phyloP scores from a whole-genome alignment of 2,888 invertebrate genomes.

The Xanthorhoe designata region DNA sequence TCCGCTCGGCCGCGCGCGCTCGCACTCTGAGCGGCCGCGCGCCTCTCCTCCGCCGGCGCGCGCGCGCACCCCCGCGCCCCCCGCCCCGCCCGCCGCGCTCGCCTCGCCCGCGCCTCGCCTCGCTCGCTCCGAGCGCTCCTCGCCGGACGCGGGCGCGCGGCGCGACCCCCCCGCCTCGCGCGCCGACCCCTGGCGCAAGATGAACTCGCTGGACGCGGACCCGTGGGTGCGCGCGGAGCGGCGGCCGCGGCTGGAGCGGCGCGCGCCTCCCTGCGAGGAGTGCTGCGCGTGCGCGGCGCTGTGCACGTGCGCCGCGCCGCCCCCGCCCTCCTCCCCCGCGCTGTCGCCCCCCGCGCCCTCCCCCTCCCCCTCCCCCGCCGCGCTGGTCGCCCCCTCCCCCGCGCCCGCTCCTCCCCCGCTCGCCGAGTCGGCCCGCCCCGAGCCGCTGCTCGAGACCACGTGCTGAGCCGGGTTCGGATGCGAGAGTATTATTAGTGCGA shows the following conservation, averaged over 20 bases:
- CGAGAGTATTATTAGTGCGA: constrained; percentile 82
- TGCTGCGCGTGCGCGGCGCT: constrained; percentile 59
- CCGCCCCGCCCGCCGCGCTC: constrained; percentile 43
- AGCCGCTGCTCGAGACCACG: constrained; percentile 78
- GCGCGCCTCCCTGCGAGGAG: constrained; percentile 54
- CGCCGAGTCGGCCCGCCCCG: constrained; percentile 46
- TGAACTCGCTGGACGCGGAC: constrained; percentile 45
- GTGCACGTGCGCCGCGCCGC: constrained; percentile 56
- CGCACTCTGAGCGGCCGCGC: constrained; percentile 75
- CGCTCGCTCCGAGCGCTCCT: constrained; percentile 52
- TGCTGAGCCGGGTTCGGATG: constrained; percentile 62
- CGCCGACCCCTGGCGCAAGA: constrained; percentile 45
- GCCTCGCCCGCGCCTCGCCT: constrained; percentile 55
- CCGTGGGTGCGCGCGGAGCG: constrained; percentile 51
- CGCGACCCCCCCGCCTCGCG: constrained; percentile 55
- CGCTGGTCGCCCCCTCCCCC: constrained; percentile 5
- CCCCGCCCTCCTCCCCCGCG: constrained; percentile 45
- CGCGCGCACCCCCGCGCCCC: constrained; percentile 43
- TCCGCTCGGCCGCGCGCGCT: constrained; percentile 69
- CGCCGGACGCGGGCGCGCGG: constrained; percentile 57
- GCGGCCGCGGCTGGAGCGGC: constrained; percentile 48
- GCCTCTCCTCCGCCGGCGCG: constrained; percentile 52
- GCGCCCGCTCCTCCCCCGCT: constrained; percentile 12
- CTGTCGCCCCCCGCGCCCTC: constrained; percentile 44
- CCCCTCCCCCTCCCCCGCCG: not conserved